phyloP scores from a whole-genome alignment of 2,888 invertebrate genomes.

The Bembecia ichneumoniformis region DNA sequence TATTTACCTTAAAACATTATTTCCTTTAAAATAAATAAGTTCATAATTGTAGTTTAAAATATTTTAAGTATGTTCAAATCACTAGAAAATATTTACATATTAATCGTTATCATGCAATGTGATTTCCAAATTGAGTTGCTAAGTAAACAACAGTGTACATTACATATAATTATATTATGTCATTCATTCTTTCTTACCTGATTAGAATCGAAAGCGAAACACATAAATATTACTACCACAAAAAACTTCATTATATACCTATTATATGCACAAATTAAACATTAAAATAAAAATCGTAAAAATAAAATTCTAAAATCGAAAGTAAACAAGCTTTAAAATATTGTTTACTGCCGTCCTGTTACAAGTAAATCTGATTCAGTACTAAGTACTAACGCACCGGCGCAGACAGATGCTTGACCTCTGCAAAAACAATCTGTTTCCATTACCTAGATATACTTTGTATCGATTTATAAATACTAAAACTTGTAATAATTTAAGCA shows the following conservation, averaged over 20 bases:
- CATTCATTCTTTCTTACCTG: too few relatives aligned
- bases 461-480: not conserved
- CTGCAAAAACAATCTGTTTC: not conserved
- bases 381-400: not conserved
- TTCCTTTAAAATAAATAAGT: too few relatives aligned
- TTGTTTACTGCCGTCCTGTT: not conserved
- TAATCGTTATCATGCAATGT: too few relatives aligned
- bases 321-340: not conserved
- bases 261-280: not conserved
- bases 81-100: too few relatives aligned
- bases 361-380: not conserved
- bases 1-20: too few relatives aligned
- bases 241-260: constrained; percentile 5
- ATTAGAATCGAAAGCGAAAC: constrained; percentile 4
- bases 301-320: not conserved
- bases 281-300: not conserved
- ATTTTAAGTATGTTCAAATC: too few relatives aligned
- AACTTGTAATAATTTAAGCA: not conserved
- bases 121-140: too few relatives aligned
- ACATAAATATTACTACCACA: constrained; percentile 6
- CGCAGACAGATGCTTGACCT: not conserved
- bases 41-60: too few relatives aligned
- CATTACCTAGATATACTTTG: not conserved
- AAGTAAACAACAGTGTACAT: too few relatives aligned
- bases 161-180: too few relatives aligned